Percentiles rank a stretch among this genome's conserved stretches.
Conservation (phyloP, 2,888 invertebrate species). For the Dyspetes luteomarginatus region DNA sequence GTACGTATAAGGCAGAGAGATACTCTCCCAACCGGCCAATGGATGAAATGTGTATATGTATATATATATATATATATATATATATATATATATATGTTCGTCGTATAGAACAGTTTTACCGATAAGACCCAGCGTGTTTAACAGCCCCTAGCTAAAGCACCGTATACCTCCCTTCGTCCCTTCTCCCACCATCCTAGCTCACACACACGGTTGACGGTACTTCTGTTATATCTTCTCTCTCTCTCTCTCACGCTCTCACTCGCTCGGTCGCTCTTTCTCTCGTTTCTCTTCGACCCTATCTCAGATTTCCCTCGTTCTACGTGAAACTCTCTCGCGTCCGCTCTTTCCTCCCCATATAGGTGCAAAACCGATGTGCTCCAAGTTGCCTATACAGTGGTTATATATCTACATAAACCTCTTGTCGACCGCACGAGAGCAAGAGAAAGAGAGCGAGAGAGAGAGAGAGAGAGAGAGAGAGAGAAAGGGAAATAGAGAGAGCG, state of each 20-base stretch:
- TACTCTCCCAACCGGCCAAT: too few relatives aligned
- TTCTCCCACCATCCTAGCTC: constrained; percentile 56
- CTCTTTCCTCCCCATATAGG: constrained; percentile 30
- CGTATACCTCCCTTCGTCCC: constrained; percentile 64
- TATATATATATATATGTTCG: constrained; percentile 73
- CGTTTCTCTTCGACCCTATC: constrained; percentile 64
- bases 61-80: constrained; percentile 76
- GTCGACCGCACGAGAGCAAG: constrained; percentile 38
- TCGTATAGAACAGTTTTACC: constrained; percentile 81
- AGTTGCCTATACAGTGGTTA: constrained; percentile 13
- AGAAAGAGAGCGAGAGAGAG: constrained; percentile 51
- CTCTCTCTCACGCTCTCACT: constrained; percentile 63
- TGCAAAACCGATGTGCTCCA: constrained; percentile 46
- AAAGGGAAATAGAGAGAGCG: constrained; percentile 37
- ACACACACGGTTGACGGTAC: constrained; percentile 60
- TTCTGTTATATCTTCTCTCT: constrained; percentile 61
- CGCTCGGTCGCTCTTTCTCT: constrained; percentile 60
- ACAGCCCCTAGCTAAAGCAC: constrained; percentile 81
- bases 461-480: constrained; percentile 35
- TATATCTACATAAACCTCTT: constrained; percentile 51
- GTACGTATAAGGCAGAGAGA: constrained; percentile 72
- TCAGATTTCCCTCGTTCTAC: constrained; percentile 34
- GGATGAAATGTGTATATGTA: constrained; percentile 75
- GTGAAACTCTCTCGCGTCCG: constrained; percentile 19
- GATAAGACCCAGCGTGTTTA: constrained; percentile 81